These are phyloP conservation scores for Pheosia gnoma DNA, from an alignment of 2,888 invertebrate genomes.

Conservation along the genomic window DNA sequence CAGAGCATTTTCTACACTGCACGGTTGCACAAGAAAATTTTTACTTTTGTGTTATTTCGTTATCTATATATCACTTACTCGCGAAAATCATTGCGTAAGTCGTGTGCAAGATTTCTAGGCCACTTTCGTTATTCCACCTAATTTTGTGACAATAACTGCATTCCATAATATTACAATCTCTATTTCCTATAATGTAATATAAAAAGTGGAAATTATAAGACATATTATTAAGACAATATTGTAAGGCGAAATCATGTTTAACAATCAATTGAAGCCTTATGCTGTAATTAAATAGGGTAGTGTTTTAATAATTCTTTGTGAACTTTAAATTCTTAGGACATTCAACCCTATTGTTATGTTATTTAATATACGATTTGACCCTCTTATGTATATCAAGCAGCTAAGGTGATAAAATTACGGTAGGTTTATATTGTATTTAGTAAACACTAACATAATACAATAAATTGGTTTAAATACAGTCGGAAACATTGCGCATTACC, in stretches of 20 bases:
- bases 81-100: constrained; percentile 51
- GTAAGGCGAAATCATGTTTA: not conserved
- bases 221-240: not conserved
- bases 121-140: constrained; percentile 55
- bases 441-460: too few species aligned
- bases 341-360: not conserved
- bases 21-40: constrained; percentile 28
- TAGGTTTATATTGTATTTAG: too few species aligned
- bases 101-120: constrained; percentile 39
- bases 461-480: not conserved
- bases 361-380: too few species aligned
- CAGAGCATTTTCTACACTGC: constrained; percentile 18
- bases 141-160: constrained; percentile 53
- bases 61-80: constrained; percentile 57
- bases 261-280: not conserved
- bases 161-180: not conserved
- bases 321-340: too few species aligned
- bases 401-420: too few species aligned
- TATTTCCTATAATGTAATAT: not conserved
- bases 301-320: too few species aligned
- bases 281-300: not conserved
- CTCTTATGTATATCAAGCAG: too few species aligned
- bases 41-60: constrained; percentile 33
- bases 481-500: constrained; percentile 13
- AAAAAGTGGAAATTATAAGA: constrained; percentile 2